phyloP scores from a whole-genome alignment of 2,113 vertebrate genomes.

The Ochotona curzoniae region DNA sequence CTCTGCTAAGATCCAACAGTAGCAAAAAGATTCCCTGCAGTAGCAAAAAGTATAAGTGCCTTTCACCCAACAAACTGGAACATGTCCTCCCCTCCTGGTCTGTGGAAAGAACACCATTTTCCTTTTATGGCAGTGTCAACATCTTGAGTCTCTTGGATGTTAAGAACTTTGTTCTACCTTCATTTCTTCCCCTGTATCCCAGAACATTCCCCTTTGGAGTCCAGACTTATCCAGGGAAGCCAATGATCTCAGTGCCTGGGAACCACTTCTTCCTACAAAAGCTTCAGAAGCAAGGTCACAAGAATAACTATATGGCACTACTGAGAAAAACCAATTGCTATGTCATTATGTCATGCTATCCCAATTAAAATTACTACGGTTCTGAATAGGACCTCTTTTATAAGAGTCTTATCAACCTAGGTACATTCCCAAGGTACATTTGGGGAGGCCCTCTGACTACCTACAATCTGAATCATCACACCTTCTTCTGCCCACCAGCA shows the following conservation, averaged over 20 bases:
- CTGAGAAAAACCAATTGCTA: slow-evolving; percentile 11
- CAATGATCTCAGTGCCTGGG: background rate
- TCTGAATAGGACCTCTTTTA: background rate
- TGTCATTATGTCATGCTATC: background rate
- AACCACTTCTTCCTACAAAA: background rate
- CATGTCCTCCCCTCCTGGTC: background rate
- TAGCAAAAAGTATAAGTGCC: background rate
- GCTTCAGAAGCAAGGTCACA: background rate
- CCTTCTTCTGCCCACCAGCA: background rate
- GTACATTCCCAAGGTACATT: background rate
- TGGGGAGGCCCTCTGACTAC: background rate
- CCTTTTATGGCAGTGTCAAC: background rate
- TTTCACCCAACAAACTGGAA: background rate
- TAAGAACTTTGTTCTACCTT: background rate
- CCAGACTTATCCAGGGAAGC: background rate
- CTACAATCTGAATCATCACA: background rate
- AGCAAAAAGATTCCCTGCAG: background rate
- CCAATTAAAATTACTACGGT: background rate
- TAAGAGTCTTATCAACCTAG: background rate
- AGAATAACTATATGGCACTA: background rate
- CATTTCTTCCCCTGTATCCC: background rate
- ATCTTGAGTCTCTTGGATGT: background rate
- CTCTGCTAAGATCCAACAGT: background rate
- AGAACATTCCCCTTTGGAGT: background rate
- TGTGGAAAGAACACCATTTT: background rate